Conservation (phyloP, 2,113 vertebrate genomes). For the Platichthys flesus region DNA sequence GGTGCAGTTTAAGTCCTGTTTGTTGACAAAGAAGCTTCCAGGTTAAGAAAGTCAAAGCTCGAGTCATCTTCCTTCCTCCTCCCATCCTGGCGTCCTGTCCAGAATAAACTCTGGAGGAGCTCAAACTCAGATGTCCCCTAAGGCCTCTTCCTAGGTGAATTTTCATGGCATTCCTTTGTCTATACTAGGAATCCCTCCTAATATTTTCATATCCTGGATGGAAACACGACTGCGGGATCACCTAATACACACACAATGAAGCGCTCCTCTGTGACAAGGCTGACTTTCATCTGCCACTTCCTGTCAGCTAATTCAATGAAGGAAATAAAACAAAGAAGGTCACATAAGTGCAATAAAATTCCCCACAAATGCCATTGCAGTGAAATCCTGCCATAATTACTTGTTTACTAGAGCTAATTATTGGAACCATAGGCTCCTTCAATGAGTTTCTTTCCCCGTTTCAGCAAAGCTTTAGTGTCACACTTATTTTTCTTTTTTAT, state of each 20-base stretch:
- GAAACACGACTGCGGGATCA: slow-evolving; percentile 38
- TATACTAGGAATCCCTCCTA: slow-evolving; percentile 57
- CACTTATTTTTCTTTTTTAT: slow-evolving; percentile 39
- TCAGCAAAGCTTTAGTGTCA: slow-evolving; percentile 57
- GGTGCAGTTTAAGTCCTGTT: slow-evolving; percentile 49
- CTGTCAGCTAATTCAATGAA: slow-evolving; percentile 51
- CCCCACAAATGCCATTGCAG: slow-evolving; percentile 22
- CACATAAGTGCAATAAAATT: slow-evolving; percentile 41
- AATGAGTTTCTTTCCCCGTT: slow-evolving; percentile 46
- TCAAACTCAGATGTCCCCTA: slow-evolving; percentile 56
- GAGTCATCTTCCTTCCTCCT: slow-evolving; percentile 64
- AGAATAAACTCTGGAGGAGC: slow-evolving; percentile 67
- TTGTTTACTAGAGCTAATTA: slow-evolving; percentile 57
- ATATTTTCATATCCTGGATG: slow-evolving; percentile 74
- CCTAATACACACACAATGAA: slow-evolving; percentile 36
- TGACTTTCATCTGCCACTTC: slow-evolving; percentile 45
- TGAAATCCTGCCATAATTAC: slow-evolving; percentile 39
- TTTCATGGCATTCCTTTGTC: slow-evolving; percentile 52
- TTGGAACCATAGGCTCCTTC: slow-evolving; percentile 39
- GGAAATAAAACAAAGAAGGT: slow-evolving; percentile 53
- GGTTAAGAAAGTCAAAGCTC: slow-evolving; percentile 68
- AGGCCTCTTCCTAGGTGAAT: slow-evolving; percentile 51
- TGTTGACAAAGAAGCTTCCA: slow-evolving; percentile 69
- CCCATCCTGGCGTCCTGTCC: slow-evolving; percentile 54
- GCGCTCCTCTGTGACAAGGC: slow-evolving; percentile 45